Evolutionary conservation across 2,888 invertebrate species (phyloP), one percentile per base, ranked within the genome.

Genomic region (Blera fallax): DNA sequence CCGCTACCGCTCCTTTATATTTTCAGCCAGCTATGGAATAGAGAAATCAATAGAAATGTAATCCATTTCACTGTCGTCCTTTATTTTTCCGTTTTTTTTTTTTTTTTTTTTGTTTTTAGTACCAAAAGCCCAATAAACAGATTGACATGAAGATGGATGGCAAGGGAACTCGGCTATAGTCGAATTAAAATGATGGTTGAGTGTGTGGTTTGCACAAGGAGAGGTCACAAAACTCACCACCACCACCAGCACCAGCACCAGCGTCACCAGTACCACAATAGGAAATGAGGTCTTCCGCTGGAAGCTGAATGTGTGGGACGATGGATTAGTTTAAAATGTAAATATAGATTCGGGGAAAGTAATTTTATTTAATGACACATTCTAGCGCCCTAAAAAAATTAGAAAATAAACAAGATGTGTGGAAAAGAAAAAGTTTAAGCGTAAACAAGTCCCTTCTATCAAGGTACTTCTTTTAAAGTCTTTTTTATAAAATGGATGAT

Each of bases 121-220:
- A 80, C 64, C 74, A 34, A 69, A 69, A 76, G 80, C 58, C 80
- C 70, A 84, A 84, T 84, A 84, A 80, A 76, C 74, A 84, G 80
- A 84, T 84, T 84, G 84, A 84, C 84, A 84, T 84, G 80, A 84
- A 84, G 84, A 84, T 80, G 80, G 84, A 84, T 84, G 80, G 62
- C 62, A 43, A 62, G 18, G 52, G 64, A 76, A 58, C 32, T 83
- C 50, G 58, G n/a, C 74, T 58, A 37, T 58, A 79, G 73, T 74
- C 79, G 73, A 80, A 80, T 76, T 80, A 80, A 74, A 65, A 84
- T 58, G 62, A 72, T 70, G 64, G 32, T 60, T 52, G 60, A 54
- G 69, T 40, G 69, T 40, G 32, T 74, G 62, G 60, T 27, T 70
- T 70, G 34, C 32, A 60, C 58, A 77, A 52, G 67, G 60, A 43